Evolutionary conservation across 1,140 invertebrate genomes (phyloP).

Genomic region (Scaptomyza montana): DNA sequence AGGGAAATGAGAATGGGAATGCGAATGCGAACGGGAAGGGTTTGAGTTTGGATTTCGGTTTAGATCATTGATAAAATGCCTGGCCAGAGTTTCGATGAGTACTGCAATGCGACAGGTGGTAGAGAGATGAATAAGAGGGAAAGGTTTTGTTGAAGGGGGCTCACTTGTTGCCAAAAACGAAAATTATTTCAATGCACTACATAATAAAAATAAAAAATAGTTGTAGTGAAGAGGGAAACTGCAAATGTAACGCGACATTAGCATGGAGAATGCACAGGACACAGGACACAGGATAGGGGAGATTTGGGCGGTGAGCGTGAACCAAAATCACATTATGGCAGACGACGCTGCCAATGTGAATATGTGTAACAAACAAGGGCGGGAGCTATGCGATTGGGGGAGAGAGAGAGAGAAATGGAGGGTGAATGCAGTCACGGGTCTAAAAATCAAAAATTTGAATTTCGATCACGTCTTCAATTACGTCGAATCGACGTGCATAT

Average conservation of each 20-base stretch:
- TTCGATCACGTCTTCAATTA: slow-evolving; percentile 82
- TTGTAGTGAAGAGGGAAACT: background rate
- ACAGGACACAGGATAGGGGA: too few relatives aligned
- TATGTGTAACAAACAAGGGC: slow-evolving; percentile 28
- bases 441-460: slow-evolving; percentile 82
- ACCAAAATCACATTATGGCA: slow-evolving; percentile 71
- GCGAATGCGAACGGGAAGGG: background rate
- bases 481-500: slow-evolving; percentile 82
- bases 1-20: background rate
- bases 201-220: slow-evolving; percentile 2
- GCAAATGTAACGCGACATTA: slow-evolving; percentile 39
- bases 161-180: slow-evolving; percentile 61
- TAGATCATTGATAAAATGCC: slow-evolving; percentile 33
- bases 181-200: slow-evolving; percentile 57
- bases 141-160: background rate
- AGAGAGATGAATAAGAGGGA: background rate
- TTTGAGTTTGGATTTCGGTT: background rate
- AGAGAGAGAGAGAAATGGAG: background rate
- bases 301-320: slow-evolving; percentile 26
- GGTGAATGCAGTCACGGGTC: slow-evolving; percentile 64
- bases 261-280: slow-evolving; percentile 12
- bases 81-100: slow-evolving; percentile 10
- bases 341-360: slow-evolving; percentile 21
- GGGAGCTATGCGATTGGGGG: background rate
- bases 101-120: slow-evolving; percentile 24